These are phyloP conservation scores for Bombus vancouverensis DNA, from an alignment of 1,140 invertebrate species.

Conservation along the genomic window DNA sequence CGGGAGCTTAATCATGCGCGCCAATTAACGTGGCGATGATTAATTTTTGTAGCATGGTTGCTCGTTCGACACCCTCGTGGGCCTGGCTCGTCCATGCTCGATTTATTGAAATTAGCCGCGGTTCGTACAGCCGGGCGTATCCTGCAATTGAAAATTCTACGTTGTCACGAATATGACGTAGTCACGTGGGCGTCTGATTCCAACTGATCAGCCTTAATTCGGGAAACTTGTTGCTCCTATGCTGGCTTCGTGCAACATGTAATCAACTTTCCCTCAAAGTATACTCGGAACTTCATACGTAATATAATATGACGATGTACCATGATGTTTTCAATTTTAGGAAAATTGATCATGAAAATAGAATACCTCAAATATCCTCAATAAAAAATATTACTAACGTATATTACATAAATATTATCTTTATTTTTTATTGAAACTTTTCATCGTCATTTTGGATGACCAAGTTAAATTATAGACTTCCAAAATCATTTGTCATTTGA, in stretches of 20 bases:
- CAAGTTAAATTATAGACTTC: too few relatives aligned
- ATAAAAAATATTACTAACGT: neutral
- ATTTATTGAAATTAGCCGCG: conserved; percentile 67
- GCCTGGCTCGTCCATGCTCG: conserved; percentile 59
- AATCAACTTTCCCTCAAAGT: neutral
- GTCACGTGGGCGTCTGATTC: conserved; percentile 63
- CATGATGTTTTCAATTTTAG: neutral
- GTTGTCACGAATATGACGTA: conserved; percentile 69
- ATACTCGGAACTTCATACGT: neutral
- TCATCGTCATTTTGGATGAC: neutral
- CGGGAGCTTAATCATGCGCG: conserved; percentile 66
- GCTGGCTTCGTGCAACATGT: neutral
- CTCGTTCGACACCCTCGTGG: conserved; percentile 55
- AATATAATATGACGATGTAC: too few relatives aligned
- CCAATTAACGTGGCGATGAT: conserved; percentile 68
- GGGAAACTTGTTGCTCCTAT: conserved; percentile 26
- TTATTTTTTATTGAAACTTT: neutral
- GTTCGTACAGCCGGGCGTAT: conserved; percentile 65
- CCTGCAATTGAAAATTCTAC: conserved; percentile 71
- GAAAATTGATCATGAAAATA: neutral
- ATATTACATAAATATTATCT: neutral
- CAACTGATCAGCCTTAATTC: conserved; percentile 57
- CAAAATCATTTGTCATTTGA: too few relatives aligned
- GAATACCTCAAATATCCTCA: neutral
- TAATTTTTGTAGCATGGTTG: conserved; percentile 62